Percentiles rank a stretch among this genome's conserved stretches.
Conservation (phyloP, 2,797 vertebrate species). For the Myiothlypis coronata region DNA sequence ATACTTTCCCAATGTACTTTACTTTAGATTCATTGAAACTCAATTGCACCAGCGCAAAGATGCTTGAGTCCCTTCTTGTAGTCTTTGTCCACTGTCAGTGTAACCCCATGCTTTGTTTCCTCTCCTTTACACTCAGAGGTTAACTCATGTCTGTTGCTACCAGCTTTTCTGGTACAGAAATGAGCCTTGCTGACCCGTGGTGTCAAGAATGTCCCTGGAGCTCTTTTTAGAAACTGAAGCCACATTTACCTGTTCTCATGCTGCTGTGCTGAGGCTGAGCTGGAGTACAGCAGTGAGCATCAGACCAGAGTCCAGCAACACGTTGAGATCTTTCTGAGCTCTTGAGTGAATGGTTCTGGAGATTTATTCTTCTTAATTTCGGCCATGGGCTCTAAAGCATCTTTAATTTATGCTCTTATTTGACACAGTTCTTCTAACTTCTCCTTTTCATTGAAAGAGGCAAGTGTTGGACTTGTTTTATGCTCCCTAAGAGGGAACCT, state of each 20-base stretch:
- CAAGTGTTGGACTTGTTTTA: not conserved
- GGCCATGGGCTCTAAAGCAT: not conserved
- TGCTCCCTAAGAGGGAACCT: not conserved
- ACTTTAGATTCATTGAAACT: not conserved
- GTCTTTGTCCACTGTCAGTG: not conserved
- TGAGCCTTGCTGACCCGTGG: not conserved
- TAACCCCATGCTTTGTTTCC: not conserved
- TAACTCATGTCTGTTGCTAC: not conserved
- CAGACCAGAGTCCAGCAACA: not conserved
- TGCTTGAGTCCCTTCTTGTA: not conserved
- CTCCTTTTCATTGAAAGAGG: not conserved
- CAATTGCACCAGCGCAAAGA: not conserved
- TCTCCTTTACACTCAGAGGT: not conserved
- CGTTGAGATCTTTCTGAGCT: not conserved
- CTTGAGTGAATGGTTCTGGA: not conserved
- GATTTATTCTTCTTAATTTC: not conserved
- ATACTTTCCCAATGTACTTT: not conserved
- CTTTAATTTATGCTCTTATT: not conserved
- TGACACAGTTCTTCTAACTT: not conserved
- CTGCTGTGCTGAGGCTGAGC: rapidly evolving
- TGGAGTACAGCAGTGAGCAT: not conserved
- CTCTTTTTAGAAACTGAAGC: not conserved
- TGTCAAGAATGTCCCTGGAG: not conserved
- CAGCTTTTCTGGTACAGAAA: not conserved
- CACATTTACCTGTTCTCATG: not conserved